Conservation (phyloP, 2,113 vertebrate species). For the Balaenoptera acutorostrata region DNA sequence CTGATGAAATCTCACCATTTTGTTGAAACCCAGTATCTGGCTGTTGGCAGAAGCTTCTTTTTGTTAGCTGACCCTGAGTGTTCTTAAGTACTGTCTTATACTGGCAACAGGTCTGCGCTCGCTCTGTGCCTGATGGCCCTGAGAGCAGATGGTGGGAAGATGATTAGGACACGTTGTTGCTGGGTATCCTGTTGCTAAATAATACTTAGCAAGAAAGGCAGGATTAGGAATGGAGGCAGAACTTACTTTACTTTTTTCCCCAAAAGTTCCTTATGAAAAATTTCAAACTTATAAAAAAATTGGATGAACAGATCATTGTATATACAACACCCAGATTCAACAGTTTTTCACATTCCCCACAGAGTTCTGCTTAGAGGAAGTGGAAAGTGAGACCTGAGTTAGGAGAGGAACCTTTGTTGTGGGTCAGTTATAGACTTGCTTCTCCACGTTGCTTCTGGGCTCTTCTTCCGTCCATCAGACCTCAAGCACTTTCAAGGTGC, state of each 20-base stretch:
- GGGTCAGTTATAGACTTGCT: background rate
- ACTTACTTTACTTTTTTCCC: background rate
- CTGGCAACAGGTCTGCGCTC: background rate
- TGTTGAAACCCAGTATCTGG: background rate
- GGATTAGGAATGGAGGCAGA: background rate
- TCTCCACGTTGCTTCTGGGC: background rate
- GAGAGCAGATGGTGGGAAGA: background rate
- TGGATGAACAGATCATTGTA: background rate
- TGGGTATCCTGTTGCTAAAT: background rate
- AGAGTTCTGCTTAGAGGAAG: background rate
- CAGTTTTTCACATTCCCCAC: background rate
- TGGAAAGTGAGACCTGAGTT: background rate
- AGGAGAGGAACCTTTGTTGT: background rate
- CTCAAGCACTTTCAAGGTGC: background rate
- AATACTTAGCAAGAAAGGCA: background rate
- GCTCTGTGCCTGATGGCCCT: background rate
- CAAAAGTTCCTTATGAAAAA: background rate
- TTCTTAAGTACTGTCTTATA: background rate
- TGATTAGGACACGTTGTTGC: background rate
- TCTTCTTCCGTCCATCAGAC: background rate
- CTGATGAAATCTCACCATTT: background rate
- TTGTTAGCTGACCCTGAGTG: background rate
- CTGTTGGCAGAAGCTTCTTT: background rate
- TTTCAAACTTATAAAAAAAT: background rate
- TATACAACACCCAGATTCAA: background rate